Conservation (phyloP, 2,888 invertebrate species). For the Watsonalla binaria region DNA sequence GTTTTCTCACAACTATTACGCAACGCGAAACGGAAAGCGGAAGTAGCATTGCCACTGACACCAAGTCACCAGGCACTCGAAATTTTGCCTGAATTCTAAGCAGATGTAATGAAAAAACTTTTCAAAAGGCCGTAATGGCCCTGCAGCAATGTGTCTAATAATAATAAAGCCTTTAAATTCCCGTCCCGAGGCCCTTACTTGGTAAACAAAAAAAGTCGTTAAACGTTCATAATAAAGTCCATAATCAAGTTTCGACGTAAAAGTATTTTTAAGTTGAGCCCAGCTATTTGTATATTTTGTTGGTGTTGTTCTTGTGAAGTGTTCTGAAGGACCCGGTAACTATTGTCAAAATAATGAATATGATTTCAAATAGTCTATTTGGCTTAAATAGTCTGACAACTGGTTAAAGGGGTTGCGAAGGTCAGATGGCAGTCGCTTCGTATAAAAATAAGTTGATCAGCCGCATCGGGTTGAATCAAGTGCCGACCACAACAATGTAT, state of each 20-base stretch:
- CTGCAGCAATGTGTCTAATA: not conserved
- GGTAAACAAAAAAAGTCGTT: not conserved
- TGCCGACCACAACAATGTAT: too few species aligned
- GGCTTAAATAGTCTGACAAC: too few species aligned
- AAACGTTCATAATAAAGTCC: not conserved
- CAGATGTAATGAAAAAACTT: slow-evolving; percentile 19
- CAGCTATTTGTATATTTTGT: not conserved
- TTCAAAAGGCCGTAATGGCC: slow-evolving; percentile 5
- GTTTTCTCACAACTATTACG: slow-evolving; percentile 43
- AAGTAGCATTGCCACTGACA: slow-evolving; percentile 28
- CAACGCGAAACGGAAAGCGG: slow-evolving; percentile 37
- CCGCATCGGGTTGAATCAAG: too few species aligned
- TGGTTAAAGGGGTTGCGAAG: too few species aligned
- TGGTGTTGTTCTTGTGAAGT: too few species aligned
- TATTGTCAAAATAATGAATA: too few species aligned
- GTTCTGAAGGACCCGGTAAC: too few species aligned
- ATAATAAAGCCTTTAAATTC: not conserved
- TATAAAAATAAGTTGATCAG: too few species aligned
- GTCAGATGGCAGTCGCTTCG: too few species aligned
- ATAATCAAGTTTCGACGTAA: not conserved
- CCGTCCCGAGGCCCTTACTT: not conserved
- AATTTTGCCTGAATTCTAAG: not conserved
- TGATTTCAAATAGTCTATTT: too few species aligned
- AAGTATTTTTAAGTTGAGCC: not conserved
- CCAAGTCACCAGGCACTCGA: slow-evolving; percentile 10